These are phyloP conservation scores for Apeltes quadracus DNA, from an alignment of 2,113 vertebrate species.

Conservation along the genomic window DNA sequence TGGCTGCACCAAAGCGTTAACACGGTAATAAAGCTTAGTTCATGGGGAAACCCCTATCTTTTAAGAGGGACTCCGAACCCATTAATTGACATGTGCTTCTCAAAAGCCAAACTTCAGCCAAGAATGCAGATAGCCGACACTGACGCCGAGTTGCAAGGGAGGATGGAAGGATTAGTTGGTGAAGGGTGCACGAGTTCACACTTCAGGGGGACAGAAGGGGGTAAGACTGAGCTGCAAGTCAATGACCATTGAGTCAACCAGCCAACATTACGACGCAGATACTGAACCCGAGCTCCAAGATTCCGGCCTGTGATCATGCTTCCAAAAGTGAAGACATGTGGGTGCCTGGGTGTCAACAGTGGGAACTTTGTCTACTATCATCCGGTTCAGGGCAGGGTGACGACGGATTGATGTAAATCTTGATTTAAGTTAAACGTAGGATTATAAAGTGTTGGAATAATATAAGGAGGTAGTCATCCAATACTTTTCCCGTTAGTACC, in stretches of 20 bases:
- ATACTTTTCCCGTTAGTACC: neutral
- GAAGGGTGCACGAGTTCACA: constrained; percentile 65
- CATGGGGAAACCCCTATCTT: neutral
- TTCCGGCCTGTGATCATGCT: constrained; percentile 63
- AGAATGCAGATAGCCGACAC: constrained; percentile 46
- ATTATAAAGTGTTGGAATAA: neutral
- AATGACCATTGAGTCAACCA: constrained; percentile 70
- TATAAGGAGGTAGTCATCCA: neutral
- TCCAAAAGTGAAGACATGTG: constrained; percentile 21
- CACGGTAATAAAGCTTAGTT: neutral
- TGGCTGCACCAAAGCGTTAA: neutral
- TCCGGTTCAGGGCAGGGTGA: neutral
- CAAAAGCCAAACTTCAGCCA: constrained; percentile 37
- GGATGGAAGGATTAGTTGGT: constrained; percentile 60
- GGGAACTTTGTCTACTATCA: neutral
- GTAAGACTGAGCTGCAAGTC: constrained; percentile 59
- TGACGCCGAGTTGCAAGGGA: constrained; percentile 46
- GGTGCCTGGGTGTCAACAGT: constrained; percentile 15
- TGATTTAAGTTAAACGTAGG: neutral
- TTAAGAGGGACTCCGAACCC: constrained; percentile 15
- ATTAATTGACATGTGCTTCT: constrained; percentile 39
- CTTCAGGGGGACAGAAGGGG: constrained; percentile 47
- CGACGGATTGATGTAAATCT: neutral
- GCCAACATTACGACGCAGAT: constrained; percentile 47
- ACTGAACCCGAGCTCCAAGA: constrained; percentile 37